Percentiles rank a stretch among this genome's conserved stretches.
Evolutionary conservation across 2,113 vertebrate genomes (phyloP).

Genomic region (Neogobius melanostomus): DNA sequence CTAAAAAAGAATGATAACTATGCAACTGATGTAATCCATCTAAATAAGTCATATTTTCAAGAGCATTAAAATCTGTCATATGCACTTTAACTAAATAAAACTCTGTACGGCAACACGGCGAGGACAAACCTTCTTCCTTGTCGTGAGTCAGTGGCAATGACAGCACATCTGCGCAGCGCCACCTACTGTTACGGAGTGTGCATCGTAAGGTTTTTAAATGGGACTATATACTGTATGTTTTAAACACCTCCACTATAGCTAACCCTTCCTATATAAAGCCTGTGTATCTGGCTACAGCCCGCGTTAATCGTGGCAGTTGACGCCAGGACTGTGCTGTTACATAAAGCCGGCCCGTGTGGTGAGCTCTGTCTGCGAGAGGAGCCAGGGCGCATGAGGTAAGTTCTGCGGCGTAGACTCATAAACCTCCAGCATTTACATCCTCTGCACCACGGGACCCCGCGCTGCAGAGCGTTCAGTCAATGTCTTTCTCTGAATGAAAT

Average conservation of each 20-base stretch:
- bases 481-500: conserved; percentile 9
- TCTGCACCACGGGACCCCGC: not conserved
- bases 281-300: not conserved
- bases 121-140: no score
- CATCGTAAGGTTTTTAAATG: no score
- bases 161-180: no score
- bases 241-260: not conserved
- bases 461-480: not conserved
- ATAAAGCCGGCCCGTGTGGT: conserved; percentile 1
- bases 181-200: no score
- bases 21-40: no score
- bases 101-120: no score
- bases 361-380: not conserved
- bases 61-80: no score
- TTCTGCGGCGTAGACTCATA: not conserved
- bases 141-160: no score
- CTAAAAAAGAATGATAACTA: no score
- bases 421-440: not conserved
- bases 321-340: not conserved
- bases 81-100: no score
- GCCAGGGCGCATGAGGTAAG: conserved; percentile 4
- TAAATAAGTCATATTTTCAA: no score
- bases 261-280: not conserved
- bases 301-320: not conserved
- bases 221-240: no score